Evolutionary conservation across 2,888 invertebrate species (phyloP).

Genomic region (Troides aeacus): DNA sequence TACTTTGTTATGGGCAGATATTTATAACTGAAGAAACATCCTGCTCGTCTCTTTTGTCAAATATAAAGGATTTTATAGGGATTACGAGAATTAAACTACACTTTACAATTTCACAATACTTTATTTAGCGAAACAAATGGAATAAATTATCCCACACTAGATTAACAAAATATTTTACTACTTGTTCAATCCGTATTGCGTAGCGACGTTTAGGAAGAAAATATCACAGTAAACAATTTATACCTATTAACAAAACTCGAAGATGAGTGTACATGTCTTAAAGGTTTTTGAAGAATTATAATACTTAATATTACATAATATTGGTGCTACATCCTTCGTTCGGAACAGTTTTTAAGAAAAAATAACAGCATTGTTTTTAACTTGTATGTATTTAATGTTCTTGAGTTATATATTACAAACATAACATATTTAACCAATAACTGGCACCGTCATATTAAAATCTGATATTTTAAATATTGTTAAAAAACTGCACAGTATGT

Average conservation of each 20-base stretch:
- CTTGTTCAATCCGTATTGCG: constrained; percentile 48
- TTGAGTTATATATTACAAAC: no score
- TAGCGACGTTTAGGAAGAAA: constrained; percentile 60
- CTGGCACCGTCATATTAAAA: neutral
- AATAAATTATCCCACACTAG: constrained; percentile 47
- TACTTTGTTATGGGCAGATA: no score
- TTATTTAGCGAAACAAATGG: constrained; percentile 41
- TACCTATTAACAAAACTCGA: constrained; percentile 18
- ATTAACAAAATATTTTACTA: constrained; percentile 57
- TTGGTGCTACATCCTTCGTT: neutral
- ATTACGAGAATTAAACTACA: neutral
- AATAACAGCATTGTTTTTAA: no score
- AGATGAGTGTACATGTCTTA: constrained; percentile 3
- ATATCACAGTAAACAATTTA: constrained; percentile 63
- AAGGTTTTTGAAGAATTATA: constrained; percentile 19
- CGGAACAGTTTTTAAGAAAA: no score
- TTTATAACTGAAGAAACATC: no score
- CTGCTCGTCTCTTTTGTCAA: no score
- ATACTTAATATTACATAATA: neutral
- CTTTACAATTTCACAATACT: constrained; percentile 36
- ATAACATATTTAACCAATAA: neutral
- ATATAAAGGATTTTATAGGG: neutral
- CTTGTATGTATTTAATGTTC: no score
- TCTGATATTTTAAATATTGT: no score
- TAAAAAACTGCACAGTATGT: neutral